These are phyloP conservation scores for Scaptomyza caliginosa DNA, from an alignment of 2,888 invertebrate species.

Conservation along the genomic window DNA sequence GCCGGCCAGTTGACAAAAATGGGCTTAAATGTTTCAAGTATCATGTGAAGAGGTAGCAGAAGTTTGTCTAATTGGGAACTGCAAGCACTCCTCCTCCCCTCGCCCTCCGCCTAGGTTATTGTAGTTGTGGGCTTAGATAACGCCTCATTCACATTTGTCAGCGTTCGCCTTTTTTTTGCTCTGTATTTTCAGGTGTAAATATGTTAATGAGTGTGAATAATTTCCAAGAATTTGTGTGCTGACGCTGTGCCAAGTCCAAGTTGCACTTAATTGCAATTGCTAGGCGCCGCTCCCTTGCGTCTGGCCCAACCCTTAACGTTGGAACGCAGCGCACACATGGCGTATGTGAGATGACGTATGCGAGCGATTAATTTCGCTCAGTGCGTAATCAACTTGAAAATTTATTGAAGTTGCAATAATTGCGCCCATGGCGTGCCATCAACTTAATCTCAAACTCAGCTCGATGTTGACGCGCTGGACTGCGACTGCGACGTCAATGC, in stretches of 20 bases:
- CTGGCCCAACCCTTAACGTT: neutral
- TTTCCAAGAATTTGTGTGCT: constrained; percentile 62
- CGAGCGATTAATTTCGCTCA: constrained; percentile 70
- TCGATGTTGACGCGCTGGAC: neutral
- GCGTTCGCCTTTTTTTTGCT: constrained; percentile 51
- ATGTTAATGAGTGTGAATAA: constrained; percentile 76
- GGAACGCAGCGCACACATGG: constrained; percentile 29
- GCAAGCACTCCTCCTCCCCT: too few species aligned
- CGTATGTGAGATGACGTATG: constrained; percentile 61
- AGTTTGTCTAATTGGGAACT: constrained; percentile 73
- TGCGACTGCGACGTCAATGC: neutral
- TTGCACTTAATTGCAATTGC: constrained; percentile 71
- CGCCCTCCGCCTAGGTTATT: neutral
- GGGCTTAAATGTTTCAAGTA: constrained; percentile 13
- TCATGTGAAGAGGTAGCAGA: constrained; percentile 2
- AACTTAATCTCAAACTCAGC: neutral
- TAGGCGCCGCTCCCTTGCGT: neutral
- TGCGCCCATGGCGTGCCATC: constrained; percentile 58
- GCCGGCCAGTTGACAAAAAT: constrained; percentile 52
- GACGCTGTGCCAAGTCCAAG: constrained; percentile 33
- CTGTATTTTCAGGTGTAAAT: constrained; percentile 63
- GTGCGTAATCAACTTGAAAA: constrained; percentile 76
- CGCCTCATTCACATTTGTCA: constrained; percentile 74
- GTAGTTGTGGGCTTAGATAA: constrained; percentile 31
- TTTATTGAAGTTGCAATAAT: constrained; percentile 78